Base-by-base conservation (phyloP, 2,113 vertebrate species). In the Theropithecus gelada region DNA sequence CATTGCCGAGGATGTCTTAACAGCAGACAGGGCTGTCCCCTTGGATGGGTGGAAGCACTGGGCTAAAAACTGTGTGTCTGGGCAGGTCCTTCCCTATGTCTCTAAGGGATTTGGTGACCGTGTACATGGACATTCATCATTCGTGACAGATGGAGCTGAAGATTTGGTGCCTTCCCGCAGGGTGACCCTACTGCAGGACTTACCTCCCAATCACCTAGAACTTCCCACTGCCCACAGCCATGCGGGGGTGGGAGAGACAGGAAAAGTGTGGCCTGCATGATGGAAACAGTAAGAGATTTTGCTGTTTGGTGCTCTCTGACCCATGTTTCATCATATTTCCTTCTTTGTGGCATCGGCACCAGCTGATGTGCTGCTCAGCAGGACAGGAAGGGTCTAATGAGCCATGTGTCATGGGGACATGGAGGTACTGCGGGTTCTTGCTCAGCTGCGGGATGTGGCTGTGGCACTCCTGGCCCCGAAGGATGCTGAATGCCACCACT, bases 371-470 rank as follows among this genome's bases (percentile, higher is more conserved):
- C 12, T 82, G 93, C 66, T 79, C 64, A 90, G 50, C 0, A 0
- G 73, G 75, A 92, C 80, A 52, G 38, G 76, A 32, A 30, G 10
- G 20, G 45, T 97, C 11, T 93, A 95, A 88, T 89, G 91, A 85
- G 93, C 35, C 1, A 0, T 27, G 20, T 57, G 40, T 45, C 55
- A 22, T 32, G 30, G 78, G 55, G 57, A 23, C 1, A 3, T 7
- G 27, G 30, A 23, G 55, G 20, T 45, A 25, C 1, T 8, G 1
- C 1, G 4, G 20, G 52, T 30, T 43, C 25, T 59, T 13, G 13
- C 23, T 61, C 52, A 55, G 43, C 52, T 52, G 13, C 25, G 64
- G 30, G 79, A 25, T 0, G 1, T 52, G 18, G 18, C 45, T 66
- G 8, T 52, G 50, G 16, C 23, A 50, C 14, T n/a, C n/a, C 22